Evolutionary conservation across 2,888 invertebrate genomes (phyloP).

Genomic region (Piscicola geometra): DNA sequence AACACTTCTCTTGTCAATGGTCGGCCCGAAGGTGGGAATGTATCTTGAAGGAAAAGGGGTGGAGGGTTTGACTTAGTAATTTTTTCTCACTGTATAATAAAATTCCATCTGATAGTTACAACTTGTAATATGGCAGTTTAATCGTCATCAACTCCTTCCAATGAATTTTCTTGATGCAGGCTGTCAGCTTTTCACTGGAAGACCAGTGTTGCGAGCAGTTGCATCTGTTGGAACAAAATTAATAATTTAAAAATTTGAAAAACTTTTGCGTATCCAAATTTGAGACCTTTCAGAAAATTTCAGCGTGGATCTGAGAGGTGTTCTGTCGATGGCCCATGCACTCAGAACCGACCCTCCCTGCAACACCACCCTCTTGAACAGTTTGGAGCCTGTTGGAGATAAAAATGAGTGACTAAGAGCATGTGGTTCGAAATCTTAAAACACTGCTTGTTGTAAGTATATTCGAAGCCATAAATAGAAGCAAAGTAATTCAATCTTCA

Average conservation of each 20-base stretch:
- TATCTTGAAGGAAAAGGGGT: conserved; percentile 48
- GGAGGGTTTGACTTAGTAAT: neutral
- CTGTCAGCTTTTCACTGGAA: conserved; percentile 41
- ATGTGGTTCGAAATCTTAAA: no score
- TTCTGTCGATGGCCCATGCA: conserved; percentile 49
- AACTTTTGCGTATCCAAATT: neutral
- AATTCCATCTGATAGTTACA: neutral
- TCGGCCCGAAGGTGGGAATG: conserved; percentile 51
- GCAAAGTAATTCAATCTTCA: no score
- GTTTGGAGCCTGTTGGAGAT: conserved; percentile 40
- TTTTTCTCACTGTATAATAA: neutral
- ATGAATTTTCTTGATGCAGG: conserved; percentile 62
- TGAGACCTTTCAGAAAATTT: neutral
- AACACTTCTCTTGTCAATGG: conserved; percentile 44
- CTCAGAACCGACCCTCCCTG: conserved; percentile 73
- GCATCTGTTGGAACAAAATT: neutral
- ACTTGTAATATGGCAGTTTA: neutral
- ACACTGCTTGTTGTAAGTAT: no score
- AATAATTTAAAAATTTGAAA: no score
- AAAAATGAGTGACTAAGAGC: no score
- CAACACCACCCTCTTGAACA: conserved; percentile 73
- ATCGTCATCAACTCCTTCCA: conserved; percentile 62
- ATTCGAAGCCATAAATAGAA: no score
- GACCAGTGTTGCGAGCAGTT: conserved; percentile 48
- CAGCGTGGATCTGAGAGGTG: neutral